These are phyloP conservation scores for Diorhabda elongata DNA, from an alignment of 1,140 invertebrate species.

Conservation along the genomic window DNA sequence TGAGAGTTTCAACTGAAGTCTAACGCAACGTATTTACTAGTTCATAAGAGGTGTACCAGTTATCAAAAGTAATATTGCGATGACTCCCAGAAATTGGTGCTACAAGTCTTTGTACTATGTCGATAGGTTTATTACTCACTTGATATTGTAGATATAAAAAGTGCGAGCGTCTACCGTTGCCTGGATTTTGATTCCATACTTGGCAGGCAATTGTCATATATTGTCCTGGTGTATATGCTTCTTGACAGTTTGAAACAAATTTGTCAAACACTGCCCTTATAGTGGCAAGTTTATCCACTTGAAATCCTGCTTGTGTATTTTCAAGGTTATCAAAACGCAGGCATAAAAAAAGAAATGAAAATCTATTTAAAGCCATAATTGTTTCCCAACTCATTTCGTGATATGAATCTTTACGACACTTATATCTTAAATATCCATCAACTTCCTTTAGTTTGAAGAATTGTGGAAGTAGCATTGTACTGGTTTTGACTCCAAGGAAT, in stretches of 20 bases:
- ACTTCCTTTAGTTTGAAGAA: no score
- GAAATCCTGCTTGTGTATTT: no score
- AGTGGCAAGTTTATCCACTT: no score
- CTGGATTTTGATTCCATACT: neutral
- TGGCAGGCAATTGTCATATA: neutral
- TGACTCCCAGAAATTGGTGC: neutral
- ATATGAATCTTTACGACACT: no score
- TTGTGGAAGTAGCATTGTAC: no score
- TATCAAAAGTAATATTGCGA: neutral
- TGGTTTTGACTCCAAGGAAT: no score
- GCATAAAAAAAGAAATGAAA: no score
- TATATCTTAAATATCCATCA: no score
- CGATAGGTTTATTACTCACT: neutral
- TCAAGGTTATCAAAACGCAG: no score
- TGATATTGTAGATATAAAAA: neutral
- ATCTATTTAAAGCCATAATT: no score
- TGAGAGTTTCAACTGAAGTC: neutral
- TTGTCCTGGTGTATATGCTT: neutral
- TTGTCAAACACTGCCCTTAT: neutral
- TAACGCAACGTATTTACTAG: neutral
- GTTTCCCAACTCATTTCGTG: no score
- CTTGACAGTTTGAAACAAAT: neutral
- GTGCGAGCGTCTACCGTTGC: neutral
- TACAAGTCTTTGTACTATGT: neutral
- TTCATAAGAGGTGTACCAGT: neutral